Evolutionary conservation across 2,113 vertebrate species (phyloP).

Genomic region (Carlito syrichta): DNA sequence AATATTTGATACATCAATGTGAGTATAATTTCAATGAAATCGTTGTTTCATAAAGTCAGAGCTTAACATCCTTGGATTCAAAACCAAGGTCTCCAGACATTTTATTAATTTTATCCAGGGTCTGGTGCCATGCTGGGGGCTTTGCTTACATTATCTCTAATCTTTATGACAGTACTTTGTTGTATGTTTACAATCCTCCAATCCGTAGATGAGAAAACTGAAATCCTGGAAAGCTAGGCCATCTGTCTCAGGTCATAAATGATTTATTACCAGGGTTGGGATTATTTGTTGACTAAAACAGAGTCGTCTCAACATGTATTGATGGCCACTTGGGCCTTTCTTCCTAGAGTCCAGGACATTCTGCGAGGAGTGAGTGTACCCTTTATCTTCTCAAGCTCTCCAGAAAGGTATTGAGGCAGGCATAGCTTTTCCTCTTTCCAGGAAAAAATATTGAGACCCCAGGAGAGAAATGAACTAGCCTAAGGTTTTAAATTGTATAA

Average conservation of each 20-base stretch:
- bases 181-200: background rate
- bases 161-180: background rate
- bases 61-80: background rate
- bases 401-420: background rate
- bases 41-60: background rate
- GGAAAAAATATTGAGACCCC: background rate
- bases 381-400: background rate
- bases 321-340: background rate
- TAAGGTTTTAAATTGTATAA: background rate
- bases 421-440: background rate
- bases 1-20: background rate
- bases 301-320: background rate
- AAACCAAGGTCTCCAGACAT: background rate
- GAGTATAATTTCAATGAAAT: background rate
- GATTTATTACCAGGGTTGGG: background rate
- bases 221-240: background rate
- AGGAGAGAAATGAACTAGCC: background rate
- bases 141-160: background rate
- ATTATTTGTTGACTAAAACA: background rate
- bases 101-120: background rate
- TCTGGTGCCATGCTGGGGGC: background rate
- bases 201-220: background rate
- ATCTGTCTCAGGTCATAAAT: background rate
- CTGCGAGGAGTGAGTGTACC: background rate
- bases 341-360: background rate